Percentiles rank a stretch among this genome's conserved stretches.
These are phyloP conservation scores for Caenorhabditis latens DNA, from an alignment of 1,140 invertebrate species.

Conservation along the genomic window DNA sequence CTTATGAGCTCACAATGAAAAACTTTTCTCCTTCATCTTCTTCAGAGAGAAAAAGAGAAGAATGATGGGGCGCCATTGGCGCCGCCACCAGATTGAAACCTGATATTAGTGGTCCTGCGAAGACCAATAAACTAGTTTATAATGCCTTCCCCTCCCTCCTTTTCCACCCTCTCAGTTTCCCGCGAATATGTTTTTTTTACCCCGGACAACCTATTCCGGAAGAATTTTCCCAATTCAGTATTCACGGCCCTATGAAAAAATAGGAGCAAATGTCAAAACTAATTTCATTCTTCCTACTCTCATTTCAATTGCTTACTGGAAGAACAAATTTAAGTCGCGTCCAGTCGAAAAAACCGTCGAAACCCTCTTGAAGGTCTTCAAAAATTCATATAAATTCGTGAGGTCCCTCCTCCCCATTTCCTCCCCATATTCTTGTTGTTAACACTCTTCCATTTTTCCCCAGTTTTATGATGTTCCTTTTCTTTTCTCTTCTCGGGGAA, in stretches of 20 bases:
- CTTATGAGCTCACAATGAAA: slow-evolving; percentile 40
- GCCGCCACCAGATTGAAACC: slow-evolving; percentile 28
- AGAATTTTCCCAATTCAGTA: no score
- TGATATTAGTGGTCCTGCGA: slow-evolving; percentile 41
- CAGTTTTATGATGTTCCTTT: slow-evolving; percentile 28
- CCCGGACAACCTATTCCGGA: not conserved
- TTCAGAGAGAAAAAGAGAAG: not conserved
- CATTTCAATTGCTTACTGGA: not conserved
- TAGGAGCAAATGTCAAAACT: not conserved
- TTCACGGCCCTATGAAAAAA: no score
- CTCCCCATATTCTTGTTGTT: not conserved
- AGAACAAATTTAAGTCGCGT: no score
- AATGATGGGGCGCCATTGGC: slow-evolving; percentile 19
- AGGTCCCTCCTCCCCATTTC: not conserved
- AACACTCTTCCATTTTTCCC: slow-evolving; percentile 33
- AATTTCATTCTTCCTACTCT: not conserved
- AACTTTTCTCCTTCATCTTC: not conserved
- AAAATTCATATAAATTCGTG: slow-evolving; percentile 31
- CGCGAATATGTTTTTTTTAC: not conserved
- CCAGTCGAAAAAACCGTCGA: not conserved
- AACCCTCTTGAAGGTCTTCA: slow-evolving; percentile 16
- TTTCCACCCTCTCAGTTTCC: not conserved
- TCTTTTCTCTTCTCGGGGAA: not conserved
- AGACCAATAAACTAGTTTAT: slow-evolving; percentile 38
- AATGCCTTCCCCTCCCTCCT: slow-evolving; percentile 6